A percentile compares a stretch with the other conserved stretches of the same genome.
These are phyloP conservation scores for Drosophila lacteicornis DNA, from an alignment of 1,140 invertebrate genomes.

Conservation along the genomic window DNA sequence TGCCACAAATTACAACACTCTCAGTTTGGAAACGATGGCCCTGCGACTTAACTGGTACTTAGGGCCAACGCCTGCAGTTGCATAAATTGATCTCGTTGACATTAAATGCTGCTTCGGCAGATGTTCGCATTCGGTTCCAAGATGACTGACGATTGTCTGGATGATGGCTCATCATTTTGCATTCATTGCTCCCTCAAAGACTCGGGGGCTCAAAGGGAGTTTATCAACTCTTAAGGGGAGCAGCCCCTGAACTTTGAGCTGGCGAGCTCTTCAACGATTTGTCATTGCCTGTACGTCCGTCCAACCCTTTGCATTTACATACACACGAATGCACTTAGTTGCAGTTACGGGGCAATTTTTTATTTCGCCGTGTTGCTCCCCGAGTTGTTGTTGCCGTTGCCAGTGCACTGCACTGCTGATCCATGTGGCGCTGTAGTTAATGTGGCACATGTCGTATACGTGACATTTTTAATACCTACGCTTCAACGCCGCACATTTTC, in stretches of 20 bases:
- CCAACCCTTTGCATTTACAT: conserved; percentile 65
- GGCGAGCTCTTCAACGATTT: conserved; percentile 70
- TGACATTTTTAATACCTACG: conserved; percentile 83
- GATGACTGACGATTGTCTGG: conserved; percentile 24
- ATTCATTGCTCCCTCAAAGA: conserved; percentile 18
- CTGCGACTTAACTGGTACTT: conserved; percentile 42
- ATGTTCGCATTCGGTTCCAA: conserved; percentile 2
- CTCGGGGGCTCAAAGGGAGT: background rate
- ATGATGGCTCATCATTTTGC: conserved; percentile 18
- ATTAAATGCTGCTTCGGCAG: conserved; percentile 35
- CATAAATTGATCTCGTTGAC: conserved; percentile 51
- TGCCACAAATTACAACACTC: conserved; percentile 59
- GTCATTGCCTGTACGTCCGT: conserved; percentile 53
- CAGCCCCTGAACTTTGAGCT: conserved; percentile 3
- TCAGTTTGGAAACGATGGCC: conserved; percentile 30
- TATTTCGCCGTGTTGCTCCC: conserved; percentile 15
- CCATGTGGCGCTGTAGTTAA: conserved; percentile 75
- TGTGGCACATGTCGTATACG: conserved; percentile 81
- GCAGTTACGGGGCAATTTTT: conserved; percentile 58
- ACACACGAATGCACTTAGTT: conserved; percentile 74
- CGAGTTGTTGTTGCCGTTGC: conserved; percentile 6
- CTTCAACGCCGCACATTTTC: conserved; percentile 83
- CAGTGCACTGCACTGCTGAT: conserved; percentile 48
- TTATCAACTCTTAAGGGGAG: background rate
- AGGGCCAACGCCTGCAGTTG: conserved; percentile 19